These are phyloP conservation scores for Cyprinodon tularosa DNA, from an alignment of 2,113 vertebrate genomes.

Conservation along the genomic window DNA sequence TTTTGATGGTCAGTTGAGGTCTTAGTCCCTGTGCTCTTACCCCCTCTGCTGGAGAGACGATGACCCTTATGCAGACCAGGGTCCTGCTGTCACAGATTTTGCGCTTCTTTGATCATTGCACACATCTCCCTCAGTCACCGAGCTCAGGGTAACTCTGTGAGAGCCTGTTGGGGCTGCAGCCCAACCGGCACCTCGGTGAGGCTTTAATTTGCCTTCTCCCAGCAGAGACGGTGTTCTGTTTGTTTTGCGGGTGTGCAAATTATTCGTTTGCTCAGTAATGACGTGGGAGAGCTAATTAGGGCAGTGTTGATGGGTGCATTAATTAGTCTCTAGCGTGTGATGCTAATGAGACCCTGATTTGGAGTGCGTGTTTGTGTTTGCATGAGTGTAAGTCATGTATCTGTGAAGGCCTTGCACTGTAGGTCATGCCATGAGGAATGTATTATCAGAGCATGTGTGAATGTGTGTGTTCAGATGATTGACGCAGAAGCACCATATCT, in stretches of 20 bases:
- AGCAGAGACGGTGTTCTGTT: conserved; percentile 75
- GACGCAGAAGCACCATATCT: conserved; percentile 21
- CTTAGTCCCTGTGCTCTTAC: conserved; percentile 58
- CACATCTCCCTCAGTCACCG: conserved; percentile 1
- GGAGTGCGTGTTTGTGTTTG: conserved; percentile 63
- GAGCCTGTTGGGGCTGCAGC: conserved; percentile 17
- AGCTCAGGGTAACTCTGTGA: conserved; percentile 36
- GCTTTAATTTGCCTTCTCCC: conserved; percentile 71
- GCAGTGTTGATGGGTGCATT: conserved; percentile 80
- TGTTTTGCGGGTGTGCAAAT: conserved; percentile 82
- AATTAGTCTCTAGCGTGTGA: conserved; percentile 82
- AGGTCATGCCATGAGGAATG: conserved; percentile 54
- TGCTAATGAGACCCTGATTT: conserved; percentile 82
- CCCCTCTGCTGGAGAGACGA: conserved; percentile 71
- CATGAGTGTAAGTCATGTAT: conserved; percentile 55
- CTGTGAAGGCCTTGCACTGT: conserved; percentile 45
- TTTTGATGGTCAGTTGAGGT: conserved; percentile 42
- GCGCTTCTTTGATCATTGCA: neutral
- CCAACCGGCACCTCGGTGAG: conserved; percentile 21
- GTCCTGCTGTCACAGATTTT: neutral
- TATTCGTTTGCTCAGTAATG: conserved; percentile 84
- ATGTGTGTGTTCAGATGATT: conserved; percentile 16
- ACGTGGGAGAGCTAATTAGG: conserved; percentile 83
- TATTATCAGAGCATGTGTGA: conserved; percentile 26
- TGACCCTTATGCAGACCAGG: conserved; percentile 6